These are phyloP conservation scores for Harpalus rufipes DNA, from an alignment of 2,888 invertebrate species.

Conservation along the genomic window DNA sequence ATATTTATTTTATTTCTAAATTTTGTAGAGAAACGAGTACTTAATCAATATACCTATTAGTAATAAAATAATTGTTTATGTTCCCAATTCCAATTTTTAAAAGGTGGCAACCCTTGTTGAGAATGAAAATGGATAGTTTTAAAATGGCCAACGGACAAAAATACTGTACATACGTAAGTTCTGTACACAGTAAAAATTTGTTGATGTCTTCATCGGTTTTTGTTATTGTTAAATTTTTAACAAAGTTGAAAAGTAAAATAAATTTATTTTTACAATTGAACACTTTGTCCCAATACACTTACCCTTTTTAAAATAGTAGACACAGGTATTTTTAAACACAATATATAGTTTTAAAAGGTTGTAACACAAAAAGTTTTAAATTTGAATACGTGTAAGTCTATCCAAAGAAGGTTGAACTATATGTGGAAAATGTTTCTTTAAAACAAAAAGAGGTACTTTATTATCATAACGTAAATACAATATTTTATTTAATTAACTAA, in stretches of 20 bases:
- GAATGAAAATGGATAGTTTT: not conserved
- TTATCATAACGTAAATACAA: too few species aligned
- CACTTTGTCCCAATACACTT: constrained; percentile 6
- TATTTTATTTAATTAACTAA: too few species aligned
- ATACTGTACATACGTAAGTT: not conserved
- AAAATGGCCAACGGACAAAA: not conserved
- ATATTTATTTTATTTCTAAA: too few species aligned
- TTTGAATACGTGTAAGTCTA: not conserved
- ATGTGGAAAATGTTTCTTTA: too few species aligned
- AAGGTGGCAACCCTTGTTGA: too few species aligned
- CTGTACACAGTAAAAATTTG: not conserved
- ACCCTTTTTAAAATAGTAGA: not conserved
- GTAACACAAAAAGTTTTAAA: not conserved
- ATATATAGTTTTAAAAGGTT: not conserved
- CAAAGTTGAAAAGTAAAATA: constrained; percentile 6
- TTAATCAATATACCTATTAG: too few species aligned
- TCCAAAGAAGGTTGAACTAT: not conserved
- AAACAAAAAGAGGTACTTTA: too few species aligned
- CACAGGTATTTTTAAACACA: not conserved
- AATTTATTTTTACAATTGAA: constrained; percentile 18
- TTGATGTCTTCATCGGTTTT: constrained; percentile 6
- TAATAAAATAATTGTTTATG: too few species aligned
- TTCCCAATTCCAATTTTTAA: too few species aligned
- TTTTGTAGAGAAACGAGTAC: too few species aligned
- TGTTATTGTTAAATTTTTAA: constrained; percentile 6